These are phyloP conservation scores for Nesidiocoris tenuis DNA, from an alignment of 2,888 invertebrate genomes.

Conservation along the genomic window DNA sequence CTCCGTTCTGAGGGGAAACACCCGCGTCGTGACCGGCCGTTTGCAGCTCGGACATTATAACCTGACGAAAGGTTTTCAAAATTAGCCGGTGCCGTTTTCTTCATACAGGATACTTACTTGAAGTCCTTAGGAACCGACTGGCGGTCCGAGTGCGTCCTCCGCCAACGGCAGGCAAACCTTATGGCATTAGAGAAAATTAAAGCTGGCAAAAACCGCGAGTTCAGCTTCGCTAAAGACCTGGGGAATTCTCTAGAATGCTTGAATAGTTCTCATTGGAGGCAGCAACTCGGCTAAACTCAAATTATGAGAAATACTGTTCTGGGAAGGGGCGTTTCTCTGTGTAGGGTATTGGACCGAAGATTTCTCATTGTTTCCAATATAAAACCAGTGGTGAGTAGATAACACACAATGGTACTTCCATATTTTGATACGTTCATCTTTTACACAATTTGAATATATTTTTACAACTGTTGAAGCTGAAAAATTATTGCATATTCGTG, in stretches of 20 bases:
- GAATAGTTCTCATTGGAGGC: neutral
- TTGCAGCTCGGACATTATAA: constrained; percentile 21
- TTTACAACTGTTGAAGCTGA: no score
- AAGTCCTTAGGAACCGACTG: neutral
- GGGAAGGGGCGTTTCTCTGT: no score
- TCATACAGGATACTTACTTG: neutral
- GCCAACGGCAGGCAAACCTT: neutral
- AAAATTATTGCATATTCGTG: no score
- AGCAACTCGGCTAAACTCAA: no score
- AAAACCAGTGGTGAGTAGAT: no score
- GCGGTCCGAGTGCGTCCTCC: neutral
- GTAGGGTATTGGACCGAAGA: no score
- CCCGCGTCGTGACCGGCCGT: constrained; percentile 37
- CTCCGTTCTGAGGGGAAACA: constrained; percentile 8
- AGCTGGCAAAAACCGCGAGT: neutral
- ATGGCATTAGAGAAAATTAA: neutral
- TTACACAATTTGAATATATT: no score
- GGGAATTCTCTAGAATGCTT: neutral
- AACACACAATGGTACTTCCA: no score
- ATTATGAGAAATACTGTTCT: no score
- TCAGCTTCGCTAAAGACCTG: neutral
- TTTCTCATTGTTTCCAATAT: no score
- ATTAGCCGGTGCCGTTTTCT: constrained; percentile 17
- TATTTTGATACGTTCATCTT: no score
- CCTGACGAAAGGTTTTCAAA: constrained; percentile 23